Percentiles rank a stretch among this genome's conserved stretches.
phyloP scores from a whole-genome alignment of 2,888 invertebrate species.

The Cylindroiulus punctatus region DNA sequence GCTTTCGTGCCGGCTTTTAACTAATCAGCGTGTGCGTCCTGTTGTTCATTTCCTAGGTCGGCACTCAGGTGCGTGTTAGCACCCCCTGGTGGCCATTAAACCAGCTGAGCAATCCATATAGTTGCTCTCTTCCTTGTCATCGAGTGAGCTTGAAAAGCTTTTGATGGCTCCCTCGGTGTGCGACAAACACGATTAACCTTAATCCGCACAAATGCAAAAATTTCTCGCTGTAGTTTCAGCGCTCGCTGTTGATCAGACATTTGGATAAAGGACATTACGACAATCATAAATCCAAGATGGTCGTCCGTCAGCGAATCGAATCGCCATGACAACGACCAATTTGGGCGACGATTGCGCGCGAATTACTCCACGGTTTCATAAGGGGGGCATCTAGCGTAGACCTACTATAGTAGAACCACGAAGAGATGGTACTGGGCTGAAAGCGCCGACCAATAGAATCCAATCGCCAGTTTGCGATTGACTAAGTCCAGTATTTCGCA shows the following conservation, averaged over 20 bases:
- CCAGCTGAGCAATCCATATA: background rate
- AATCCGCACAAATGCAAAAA: slow-evolving; percentile 10
- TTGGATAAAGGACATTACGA: slow-evolving; percentile 3
- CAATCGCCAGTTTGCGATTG: too few relatives aligned
- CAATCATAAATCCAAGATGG: background rate
- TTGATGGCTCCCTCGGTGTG: slow-evolving; percentile 18
- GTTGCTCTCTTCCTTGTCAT: slow-evolving; percentile 18
- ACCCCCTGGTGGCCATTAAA: slow-evolving; percentile 18
- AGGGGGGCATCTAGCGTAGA: too few relatives aligned
- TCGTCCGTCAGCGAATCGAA: background rate
- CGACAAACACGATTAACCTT: slow-evolving; percentile 10
- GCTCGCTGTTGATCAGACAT: background rate
- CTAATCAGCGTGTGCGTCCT: slow-evolving; percentile 2
- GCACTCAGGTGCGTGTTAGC: background rate
- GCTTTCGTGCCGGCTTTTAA: background rate
- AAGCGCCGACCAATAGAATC: too few relatives aligned
- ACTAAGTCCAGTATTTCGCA: too few relatives aligned
- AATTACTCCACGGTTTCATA: background rate
- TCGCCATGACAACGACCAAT: slow-evolving; percentile 10
- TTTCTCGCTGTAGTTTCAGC: background rate
- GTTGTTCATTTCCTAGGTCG: background rate
- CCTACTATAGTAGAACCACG: too few relatives aligned
- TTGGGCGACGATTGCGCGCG: background rate
- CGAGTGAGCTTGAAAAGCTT: background rate
- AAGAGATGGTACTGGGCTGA: too few relatives aligned